Conservation (phyloP, 2,113 vertebrate genomes). For the Fregata magnificens region DNA sequence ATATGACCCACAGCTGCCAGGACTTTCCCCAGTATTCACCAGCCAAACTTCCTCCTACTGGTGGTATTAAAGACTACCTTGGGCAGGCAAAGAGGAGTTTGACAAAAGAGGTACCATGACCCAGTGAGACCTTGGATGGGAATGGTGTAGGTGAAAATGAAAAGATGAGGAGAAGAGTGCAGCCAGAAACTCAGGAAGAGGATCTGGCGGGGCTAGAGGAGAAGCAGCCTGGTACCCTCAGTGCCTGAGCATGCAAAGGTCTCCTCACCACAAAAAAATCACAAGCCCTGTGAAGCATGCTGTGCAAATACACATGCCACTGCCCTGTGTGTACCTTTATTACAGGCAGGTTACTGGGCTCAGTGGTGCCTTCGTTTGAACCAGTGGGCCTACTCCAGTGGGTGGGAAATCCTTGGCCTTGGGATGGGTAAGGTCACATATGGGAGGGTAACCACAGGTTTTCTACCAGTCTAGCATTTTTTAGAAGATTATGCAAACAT, state of each 20-base stretch:
- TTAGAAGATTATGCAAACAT: background rate
- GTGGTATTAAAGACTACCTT: background rate
- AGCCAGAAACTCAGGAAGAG: background rate
- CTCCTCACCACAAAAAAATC: background rate
- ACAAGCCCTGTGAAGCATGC: background rate
- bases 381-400: background rate
- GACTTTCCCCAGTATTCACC: background rate
- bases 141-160: background rate
- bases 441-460: background rate
- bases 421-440: background rate
- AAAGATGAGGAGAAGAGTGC: background rate
- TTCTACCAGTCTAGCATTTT: background rate
- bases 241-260: background rate
- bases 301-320: background rate
- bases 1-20: background rate
- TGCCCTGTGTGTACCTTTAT: background rate
- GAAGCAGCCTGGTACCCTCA: background rate
- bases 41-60: background rate
- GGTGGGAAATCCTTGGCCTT: background rate
- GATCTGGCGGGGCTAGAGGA: background rate
- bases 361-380: background rate
- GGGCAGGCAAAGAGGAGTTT: background rate
- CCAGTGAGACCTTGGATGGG: background rate
- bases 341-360: background rate
- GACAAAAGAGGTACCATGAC: background rate